Evolutionary conservation across 2,888 invertebrate species (phyloP), one percentile per base, ranked within the genome.

Genomic region (Graphium colonna): DNA sequence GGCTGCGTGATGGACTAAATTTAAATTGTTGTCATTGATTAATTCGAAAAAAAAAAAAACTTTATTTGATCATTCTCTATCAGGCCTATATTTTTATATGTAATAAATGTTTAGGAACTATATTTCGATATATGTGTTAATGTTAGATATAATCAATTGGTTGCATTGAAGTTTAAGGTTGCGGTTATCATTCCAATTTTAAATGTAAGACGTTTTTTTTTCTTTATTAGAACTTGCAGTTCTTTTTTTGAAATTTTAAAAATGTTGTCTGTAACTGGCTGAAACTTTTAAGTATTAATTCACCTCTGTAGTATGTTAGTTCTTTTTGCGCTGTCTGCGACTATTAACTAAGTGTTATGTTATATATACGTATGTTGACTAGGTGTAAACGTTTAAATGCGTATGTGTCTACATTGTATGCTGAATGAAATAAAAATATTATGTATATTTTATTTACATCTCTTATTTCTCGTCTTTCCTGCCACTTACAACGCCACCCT

Each of bases 341-440:
- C 49, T 61, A 58, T 56, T 13, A 60, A 53, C 51, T 59, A 64
- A 67, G 67, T 67, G 67, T 71, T 70, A 72, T 66, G 63, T 65
- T 70, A 67, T 60, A 58, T 64, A 72, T 68, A 64, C 60, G 71
- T 74, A 76, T 77, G 81, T 82, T 81, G 72, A 75, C 72, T 77
- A 78, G 71, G 75, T 78, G 64, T 78, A 77, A 71, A 71, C 61
- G 65, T 67, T 65, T 55, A 55, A 71, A 55, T 63, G 67, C 65
- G 63, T 69, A 71, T 69, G 64, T 69, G 67, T 65, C 61, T 71
- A 65, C 69, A 67, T 64, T 59, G 55, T 56, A 65, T 64, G 65
- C 66, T 62, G 58, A 63, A 59, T 68, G 63, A 67, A 71, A 59
- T 65, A 63, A 62, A 42, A 61, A 58, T 58, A 56, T 63, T 67